Percentiles rank a stretch among this genome's conserved stretches.
Evolutionary conservation across 2,113 vertebrate species (phyloP).

Genomic region (Ascaphus truei): DNA sequence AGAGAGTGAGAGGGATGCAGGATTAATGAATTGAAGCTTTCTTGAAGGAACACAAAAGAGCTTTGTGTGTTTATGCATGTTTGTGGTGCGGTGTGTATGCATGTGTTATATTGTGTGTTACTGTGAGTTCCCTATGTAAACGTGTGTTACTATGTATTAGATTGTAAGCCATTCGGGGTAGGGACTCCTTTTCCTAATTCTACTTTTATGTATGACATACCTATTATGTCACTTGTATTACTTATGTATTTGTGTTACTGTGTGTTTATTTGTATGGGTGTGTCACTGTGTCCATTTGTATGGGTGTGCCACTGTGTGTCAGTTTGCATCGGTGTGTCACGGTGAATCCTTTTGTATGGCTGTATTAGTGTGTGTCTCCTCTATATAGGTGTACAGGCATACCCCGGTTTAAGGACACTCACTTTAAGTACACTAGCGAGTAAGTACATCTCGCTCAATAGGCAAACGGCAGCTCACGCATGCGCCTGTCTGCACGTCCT

Average conservation of each 20-base stretch:
- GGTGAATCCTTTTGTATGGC: no score
- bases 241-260: background rate
- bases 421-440: no score
- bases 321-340: background rate
- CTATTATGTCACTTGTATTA: background rate
- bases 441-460: no score
- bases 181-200: no score
- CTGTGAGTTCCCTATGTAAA: background rate
- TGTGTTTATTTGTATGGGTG: background rate
- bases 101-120: background rate
- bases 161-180: no score
- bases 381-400: no score
- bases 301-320: background rate
- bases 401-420: no score
- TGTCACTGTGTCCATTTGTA: background rate
- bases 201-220: no score
- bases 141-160: no score
- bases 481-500: no score
- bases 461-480: no score
- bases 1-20: constrained; percentile 18
- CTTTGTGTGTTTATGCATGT: background rate
- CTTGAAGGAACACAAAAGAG: constrained; percentile 28
- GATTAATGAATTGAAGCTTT: constrained; percentile 31
- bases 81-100: background rate
- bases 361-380: no score